These are phyloP conservation scores for Orgyia antiqua DNA, from an alignment of 2,888 invertebrate species.

Conservation along the genomic window DNA sequence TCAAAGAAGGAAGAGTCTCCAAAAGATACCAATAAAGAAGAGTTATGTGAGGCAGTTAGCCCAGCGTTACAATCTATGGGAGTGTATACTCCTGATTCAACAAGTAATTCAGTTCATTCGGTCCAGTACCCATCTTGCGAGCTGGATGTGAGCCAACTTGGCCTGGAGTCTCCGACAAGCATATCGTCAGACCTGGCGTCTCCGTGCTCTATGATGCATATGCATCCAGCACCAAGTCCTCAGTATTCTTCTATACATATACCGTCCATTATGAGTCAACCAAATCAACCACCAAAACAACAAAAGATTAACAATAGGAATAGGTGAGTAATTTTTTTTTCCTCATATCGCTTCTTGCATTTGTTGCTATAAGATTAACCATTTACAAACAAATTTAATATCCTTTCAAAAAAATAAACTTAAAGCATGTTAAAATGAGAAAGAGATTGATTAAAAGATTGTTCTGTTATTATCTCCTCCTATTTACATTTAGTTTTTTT, in stretches of 20 bases:
- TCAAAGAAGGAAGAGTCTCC: conserved; percentile 63
- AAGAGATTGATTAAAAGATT: no score
- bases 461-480: no score
- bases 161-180: conserved; percentile 92
- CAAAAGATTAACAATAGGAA: conserved; percentile 71
- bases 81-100: conserved; percentile 91
- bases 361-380: no score
- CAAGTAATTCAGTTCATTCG: conserved; percentile 89
- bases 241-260: conserved; percentile 79
- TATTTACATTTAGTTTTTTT: no score
- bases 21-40: conserved; percentile 60
- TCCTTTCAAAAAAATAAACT: no score
- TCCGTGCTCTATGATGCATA: conserved; percentile 85
- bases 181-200: conserved; percentile 91
- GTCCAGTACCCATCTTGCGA: conserved; percentile 89
- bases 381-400: no score
- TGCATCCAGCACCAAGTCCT: conserved; percentile 71
- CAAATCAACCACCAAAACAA: conserved; percentile 68
- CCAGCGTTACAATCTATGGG: conserved; percentile 88
- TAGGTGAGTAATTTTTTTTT: conserved; percentile 43
- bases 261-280: conserved; percentile 71
- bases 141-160: conserved; percentile 89
- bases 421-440: no score
- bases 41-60: conserved; percentile 65
- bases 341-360: no score